These are phyloP conservation scores for Tetraodon nigroviridis DNA, from an alignment of 2,113 vertebrate genomes.

Conservation along the genomic window DNA sequence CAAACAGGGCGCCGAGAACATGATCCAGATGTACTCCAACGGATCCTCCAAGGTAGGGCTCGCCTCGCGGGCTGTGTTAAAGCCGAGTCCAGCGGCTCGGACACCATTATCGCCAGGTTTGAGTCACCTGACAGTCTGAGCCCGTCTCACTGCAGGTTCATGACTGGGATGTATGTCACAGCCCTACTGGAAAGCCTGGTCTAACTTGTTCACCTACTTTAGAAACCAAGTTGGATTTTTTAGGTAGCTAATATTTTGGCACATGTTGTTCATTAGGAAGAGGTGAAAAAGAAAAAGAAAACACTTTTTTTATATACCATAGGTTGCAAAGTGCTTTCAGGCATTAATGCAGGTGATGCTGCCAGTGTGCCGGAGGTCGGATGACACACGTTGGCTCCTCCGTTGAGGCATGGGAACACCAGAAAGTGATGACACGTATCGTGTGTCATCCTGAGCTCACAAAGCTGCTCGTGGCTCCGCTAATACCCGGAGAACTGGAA, in stretches of 20 bases:
- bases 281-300: background rate
- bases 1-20: conserved; percentile 98
- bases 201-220: too few relatives aligned
- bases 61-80: background rate
- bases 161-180: too few relatives aligned
- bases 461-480: conserved; percentile 24
- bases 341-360: background rate
- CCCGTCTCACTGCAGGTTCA: too few relatives aligned
- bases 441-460: conserved; percentile 42
- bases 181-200: too few relatives aligned
- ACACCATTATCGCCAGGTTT: too few relatives aligned
- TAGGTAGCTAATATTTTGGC: background rate
- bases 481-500: background rate
- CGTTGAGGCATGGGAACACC: conserved; percentile 40
- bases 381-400: conserved; percentile 19
- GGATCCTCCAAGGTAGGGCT: conserved; percentile 91
- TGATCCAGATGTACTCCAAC: conserved; percentile 99
- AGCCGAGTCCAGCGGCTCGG: too few relatives aligned
- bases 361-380: background rate
- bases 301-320: background rate
- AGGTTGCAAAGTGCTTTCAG: background rate
- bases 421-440: conserved; percentile 47
- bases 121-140: too few relatives aligned
- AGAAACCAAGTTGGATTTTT: too few relatives aligned
- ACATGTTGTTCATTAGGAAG: background rate